Percentiles rank a stretch among this genome's conserved stretches.
Conservation (phyloP, 2,113 vertebrate species). For the Aspiorhynchus laticeps region DNA sequence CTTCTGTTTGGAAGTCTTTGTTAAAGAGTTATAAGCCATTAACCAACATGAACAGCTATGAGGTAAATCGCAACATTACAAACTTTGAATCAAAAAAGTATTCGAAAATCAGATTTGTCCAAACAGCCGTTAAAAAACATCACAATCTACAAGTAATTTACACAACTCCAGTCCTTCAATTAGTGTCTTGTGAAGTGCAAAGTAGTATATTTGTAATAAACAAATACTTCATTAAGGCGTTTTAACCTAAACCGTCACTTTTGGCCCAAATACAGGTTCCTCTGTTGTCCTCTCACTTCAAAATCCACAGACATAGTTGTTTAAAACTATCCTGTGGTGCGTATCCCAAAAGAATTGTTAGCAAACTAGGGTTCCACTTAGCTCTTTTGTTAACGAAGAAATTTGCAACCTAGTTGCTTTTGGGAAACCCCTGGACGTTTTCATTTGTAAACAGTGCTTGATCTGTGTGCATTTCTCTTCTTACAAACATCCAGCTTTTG, state of each 20-base stretch:
- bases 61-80: neutral
- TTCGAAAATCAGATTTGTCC: neutral
- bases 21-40: neutral
- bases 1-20: neutral
- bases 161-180: neutral
- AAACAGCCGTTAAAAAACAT: neutral
- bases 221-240: neutral
- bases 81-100: neutral
- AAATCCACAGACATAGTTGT: neutral
- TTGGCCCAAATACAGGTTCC: too few relatives aligned
- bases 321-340: neutral
- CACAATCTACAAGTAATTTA: neutral
- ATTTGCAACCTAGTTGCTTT: too few relatives aligned
- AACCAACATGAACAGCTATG: neutral
- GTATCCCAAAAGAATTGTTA: too few relatives aligned
- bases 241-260: too few relatives aligned
- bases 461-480: neutral
- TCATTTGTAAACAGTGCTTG: neutral
- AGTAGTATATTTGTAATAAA: neutral
- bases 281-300: too few relatives aligned
- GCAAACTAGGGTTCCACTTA: too few relatives aligned
- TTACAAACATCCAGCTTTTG: neutral
- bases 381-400: too few relatives aligned
- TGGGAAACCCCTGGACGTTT: neutral
- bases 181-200: neutral